Base-by-base conservation (phyloP, 2,797 vertebrate genomes). In the Caiman crocodilus region DNA sequence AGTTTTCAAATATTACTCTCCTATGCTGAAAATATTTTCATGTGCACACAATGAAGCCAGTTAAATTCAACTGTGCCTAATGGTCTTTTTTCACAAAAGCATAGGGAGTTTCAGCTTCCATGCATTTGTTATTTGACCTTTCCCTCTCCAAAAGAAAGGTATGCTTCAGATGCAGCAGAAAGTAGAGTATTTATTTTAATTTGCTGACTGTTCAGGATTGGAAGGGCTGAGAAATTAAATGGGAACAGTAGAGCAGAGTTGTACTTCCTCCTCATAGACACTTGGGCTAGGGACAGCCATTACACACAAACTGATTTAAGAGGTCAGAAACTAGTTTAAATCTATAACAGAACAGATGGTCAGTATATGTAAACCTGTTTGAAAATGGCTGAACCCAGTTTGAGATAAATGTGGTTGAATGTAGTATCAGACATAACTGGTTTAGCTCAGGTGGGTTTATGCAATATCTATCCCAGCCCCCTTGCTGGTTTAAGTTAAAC, bases 31-130 rank as follows among this genome's bases (percentile, higher is more conserved):
- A 76, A 42, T 76, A 20, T 85, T 92, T 64, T 92, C 91, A 30
- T 26, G 80, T 63, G 82, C 92, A 87, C 86, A 65, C 64, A 82
- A 87, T 92, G 88, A 87, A 92, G 61, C 92, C 91, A 69, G 55
- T 35, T 80, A 88, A 61, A 35, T 69, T 91, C 63, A 25, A 5
- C 90, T 82, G 69, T 67, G 89, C 92, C 88, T 0, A 6, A 91
- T 50, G 78, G 95, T 74, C 50, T 90, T 90, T n/a, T 90, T 92
- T 95, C 92, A 90, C 78, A 89, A 91, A 94, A 90, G 10, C 0
- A 20, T 16, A 16, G 55, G 84, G 74, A 0, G 0, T 76, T 90
- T 79, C 28, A 20, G 91, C 42, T 93, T 20, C 67, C 2, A 1
- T 79, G 50, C 76, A 78, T 79, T 84, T 90, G 16, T 32, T 89